Evolutionary conservation across 2,888 invertebrate species (phyloP), one percentile per base, ranked within the genome.

Genomic region (Orchesellides sinensis): DNA sequence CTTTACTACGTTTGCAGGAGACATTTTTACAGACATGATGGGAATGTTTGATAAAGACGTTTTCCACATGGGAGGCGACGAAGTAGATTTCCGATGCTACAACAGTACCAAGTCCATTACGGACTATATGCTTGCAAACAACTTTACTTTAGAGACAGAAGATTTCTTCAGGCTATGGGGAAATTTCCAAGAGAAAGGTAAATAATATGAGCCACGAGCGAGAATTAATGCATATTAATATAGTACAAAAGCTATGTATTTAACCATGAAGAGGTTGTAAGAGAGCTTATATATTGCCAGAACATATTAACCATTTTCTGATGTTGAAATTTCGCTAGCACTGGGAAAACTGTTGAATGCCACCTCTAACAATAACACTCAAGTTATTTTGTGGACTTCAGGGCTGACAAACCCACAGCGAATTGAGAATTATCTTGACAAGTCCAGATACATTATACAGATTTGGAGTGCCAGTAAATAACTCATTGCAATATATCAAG

Each of bases 21-120:
- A 87, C 2, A 91, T 96, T 72, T 96, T 95, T 89, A 90, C 90
- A 0, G 96, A 96, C 86, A 95, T 96, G 94, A 90, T 94, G 23
- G 92, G 92, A 0, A 91, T 92, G 65, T 95, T 95, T 89, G 89
- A 92, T 21, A 93, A 94, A 0, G 95, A 95, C 89, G 91, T 96
- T 0, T 96, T 96, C 90, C 96, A 96, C 90, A 96, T 96, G 95
- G 96, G 96, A 0, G 96, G 96, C 0, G 96, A 96, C 89, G 96
- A 96, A 90, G 95, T 96, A 0, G 90, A 91, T 79, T 95, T 92
- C 72, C 93, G 90, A 3, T 96, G 96, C 89, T 96, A 96, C 96
- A 95, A 94, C 88, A 92, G 93, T 0, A 94, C 94, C 0, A 89
- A 90, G 0, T 91, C 91, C 63, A 94, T 96, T 69, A 93, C 83